Evolutionary conservation across 2,888 invertebrate genomes (phyloP), one percentile per base, ranked within the genome.

Genomic region (Smittia sp.): DNA sequence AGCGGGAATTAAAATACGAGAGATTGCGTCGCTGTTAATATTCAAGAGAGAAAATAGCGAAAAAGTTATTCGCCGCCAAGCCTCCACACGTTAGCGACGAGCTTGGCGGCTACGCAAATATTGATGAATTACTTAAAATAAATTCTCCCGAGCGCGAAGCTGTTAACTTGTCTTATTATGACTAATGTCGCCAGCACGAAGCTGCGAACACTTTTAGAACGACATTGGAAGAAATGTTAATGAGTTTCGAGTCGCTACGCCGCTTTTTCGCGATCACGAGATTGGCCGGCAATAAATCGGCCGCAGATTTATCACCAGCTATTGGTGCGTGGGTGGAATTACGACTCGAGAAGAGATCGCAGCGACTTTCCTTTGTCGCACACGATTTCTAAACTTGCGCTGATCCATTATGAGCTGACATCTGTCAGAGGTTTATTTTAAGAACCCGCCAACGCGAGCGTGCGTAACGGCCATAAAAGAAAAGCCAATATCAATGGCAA

Each of bases 231-330:
- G 22, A 58, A 22, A 1, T 22, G 6, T n/a, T 58, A 58, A 58
- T 18, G 58, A 58, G 18, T 58, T 18, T 6, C 2, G 46, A n/a
- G n/a, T n/a, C n/a, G n/a, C n/a, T n/a, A n/a, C n/a, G n/a, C n/a
- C n/a, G n/a, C n/a, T 22, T 58, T 58, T 20, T 22, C 20, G 58
- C 58, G 58, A 58, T 58, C 58, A 58, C 58, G 58, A 58, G 58
- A 18, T 58, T n/a, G 18, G 18, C 6, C 18, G 22, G 58, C 58
- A 58, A 58, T 58, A 58, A 58, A 18, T 58, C 58, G 22, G 9
- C 3, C 2, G 3, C 7, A 22, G 22, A 58, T 58, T 58, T 58
- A 58, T 58, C 2, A 22, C 58, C 18, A 4, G 22, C 22, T n/a
- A 22, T 58, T 3, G 20, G 6, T 9, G 18, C 22, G 58, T 58